Percentiles rank a stretch among this genome's conserved stretches.
phyloP scores from a whole-genome alignment of 2,797 vertebrate species.

The Saxicola maurus region DNA sequence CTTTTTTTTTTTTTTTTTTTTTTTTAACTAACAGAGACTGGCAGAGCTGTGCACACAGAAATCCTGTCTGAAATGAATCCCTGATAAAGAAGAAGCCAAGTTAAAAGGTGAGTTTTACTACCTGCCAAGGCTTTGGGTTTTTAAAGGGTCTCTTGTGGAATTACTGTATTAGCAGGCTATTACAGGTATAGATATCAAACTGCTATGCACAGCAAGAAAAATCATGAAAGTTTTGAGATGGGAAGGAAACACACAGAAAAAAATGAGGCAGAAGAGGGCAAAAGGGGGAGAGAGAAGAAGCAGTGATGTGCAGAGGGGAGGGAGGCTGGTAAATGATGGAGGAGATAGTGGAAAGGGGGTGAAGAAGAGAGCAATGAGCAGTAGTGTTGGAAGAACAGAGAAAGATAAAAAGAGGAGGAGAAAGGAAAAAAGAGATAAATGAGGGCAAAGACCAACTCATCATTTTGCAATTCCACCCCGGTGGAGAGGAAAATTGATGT shows the following conservation, averaged over 20 bases:
- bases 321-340: not conserved
- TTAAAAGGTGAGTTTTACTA: slow-evolving; percentile 34
- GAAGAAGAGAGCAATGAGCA: not conserved
- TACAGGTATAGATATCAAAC: not conserved
- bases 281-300: not conserved
- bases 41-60: not conserved
- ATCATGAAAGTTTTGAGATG: not conserved
- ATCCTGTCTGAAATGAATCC: slow-evolving; percentile 40
- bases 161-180: not conserved
- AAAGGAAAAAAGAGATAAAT: slow-evolving; percentile 31
- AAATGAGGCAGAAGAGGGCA: not conserved
- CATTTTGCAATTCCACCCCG: slow-evolving; percentile 37
- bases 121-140: not conserved
- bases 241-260: not conserved
- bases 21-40: not conserved
- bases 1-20: not conserved
- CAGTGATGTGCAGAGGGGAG: not conserved
- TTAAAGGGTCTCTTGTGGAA: slow-evolving; percentile 23
- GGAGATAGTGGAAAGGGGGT: not conserved
- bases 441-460: slow-evolving; percentile 58
- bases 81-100: slow-evolving; percentile 6
- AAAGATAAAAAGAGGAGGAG: slow-evolving; percentile 22
- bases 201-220: not conserved
- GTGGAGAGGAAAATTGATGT: slow-evolving; percentile 50
- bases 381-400: not conserved